These are phyloP conservation scores for Cossypha heuglini DNA, from an alignment of 2,797 vertebrate species.

Conservation along the genomic window DNA sequence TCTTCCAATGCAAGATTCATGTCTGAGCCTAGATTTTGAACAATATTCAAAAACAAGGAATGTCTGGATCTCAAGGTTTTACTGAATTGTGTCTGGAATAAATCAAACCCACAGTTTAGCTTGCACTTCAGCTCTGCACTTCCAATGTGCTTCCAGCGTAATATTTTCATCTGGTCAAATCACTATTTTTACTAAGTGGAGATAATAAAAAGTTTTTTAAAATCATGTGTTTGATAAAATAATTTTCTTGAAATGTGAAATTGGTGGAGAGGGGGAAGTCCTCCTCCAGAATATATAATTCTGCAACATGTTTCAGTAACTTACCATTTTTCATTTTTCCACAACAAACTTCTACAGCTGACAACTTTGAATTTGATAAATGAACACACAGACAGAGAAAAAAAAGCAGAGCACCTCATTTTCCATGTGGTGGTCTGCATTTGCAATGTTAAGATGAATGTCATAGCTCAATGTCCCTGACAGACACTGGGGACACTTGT, in stretches of 20 bases:
- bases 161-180: background rate
- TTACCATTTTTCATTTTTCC: background rate
- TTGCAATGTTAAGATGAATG: background rate
- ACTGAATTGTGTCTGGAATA: conserved; percentile 3
- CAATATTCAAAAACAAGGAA: background rate
- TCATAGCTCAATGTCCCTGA: background rate
- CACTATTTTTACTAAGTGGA: background rate
- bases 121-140: background rate
- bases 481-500: background rate
- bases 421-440: background rate
- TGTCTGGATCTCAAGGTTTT: background rate
- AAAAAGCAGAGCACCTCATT: background rate
- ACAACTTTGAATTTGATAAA: background rate
- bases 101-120: background rate
- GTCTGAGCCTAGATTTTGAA: background rate
- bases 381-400: background rate
- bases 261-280: background rate
- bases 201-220: background rate
- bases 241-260: background rate
- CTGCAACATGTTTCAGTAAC: background rate
- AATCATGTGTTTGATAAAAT: background rate
- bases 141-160: background rate
- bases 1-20: background rate
- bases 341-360: background rate
- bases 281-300: background rate